Evolutionary conservation across 2,888 invertebrate genomes (phyloP).

Genomic region (Emmelina monodactyla): DNA sequence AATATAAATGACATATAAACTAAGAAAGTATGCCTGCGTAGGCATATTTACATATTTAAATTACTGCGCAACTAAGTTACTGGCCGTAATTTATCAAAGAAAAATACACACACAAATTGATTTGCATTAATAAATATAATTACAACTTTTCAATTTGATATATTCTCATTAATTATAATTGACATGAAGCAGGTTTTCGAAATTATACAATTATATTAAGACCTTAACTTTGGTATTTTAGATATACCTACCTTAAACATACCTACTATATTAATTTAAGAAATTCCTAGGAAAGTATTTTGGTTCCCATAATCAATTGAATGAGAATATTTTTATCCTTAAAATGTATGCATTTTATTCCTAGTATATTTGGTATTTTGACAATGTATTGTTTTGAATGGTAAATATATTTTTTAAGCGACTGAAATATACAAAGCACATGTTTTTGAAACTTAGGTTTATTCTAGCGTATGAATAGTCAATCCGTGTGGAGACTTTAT

Average conservation of each 20-base stretch:
- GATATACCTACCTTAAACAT: too few relatives aligned
- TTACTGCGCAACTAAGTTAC: slow-evolving; percentile 18
- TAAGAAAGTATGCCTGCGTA: too few relatives aligned
- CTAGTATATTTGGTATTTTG: slow-evolving; percentile 43
- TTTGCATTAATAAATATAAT: slow-evolving; percentile 27
- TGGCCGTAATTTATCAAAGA: slow-evolving; percentile 22
- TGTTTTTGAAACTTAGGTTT: slow-evolving; percentile 61
- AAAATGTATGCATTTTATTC: too few relatives aligned
- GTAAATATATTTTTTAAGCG: too few relatives aligned
- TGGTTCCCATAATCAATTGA: too few relatives aligned
- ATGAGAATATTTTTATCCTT: too few relatives aligned
- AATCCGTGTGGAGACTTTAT: slow-evolving; percentile 40
- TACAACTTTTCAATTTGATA: slow-evolving; percentile 34
- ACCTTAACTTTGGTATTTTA: too few relatives aligned
- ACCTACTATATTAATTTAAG: too few relatives aligned
- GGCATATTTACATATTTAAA: neutral
- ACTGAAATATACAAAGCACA: slow-evolving; percentile 53
- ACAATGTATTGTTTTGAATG: neutral
- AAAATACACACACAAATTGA: slow-evolving; percentile 19
- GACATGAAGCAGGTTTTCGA: slow-evolving; percentile 51
- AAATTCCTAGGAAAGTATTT: too few relatives aligned
- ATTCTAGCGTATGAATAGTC: slow-evolving; percentile 64
- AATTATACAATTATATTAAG: slow-evolving; percentile 59
- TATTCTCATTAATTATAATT: slow-evolving; percentile 51
- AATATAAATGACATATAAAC: neutral